phyloP scores from a whole-genome alignment of 2,888 invertebrate genomes.

The Caenorhabditis parvicauda region DNA sequence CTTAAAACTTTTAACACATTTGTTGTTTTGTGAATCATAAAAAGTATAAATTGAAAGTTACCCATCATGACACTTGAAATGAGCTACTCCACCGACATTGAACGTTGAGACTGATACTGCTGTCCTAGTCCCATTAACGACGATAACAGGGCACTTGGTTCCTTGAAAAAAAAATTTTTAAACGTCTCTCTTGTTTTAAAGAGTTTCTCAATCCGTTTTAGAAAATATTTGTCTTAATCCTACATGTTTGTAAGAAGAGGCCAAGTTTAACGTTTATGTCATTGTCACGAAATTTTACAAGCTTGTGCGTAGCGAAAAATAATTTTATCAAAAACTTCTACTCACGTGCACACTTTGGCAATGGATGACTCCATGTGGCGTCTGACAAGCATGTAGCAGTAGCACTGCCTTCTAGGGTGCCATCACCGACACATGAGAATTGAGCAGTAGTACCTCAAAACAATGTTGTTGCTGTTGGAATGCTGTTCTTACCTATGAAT shows the following conservation, averaged over 20 bases:
- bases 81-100: conserved; percentile 64
- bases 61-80: conserved; percentile 71
- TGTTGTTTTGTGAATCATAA: not conserved
- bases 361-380: conserved; percentile 87
- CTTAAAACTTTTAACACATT: not conserved
- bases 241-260: no score
- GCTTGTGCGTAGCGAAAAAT: not conserved
- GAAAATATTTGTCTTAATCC: no score
- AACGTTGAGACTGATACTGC: conserved; percentile 49
- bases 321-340: not conserved
- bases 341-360: conserved; percentile 83
- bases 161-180: no score
- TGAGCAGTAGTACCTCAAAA: conserved; percentile 53
- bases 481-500: no score
- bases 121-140: conserved; percentile 35
- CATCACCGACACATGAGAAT: conserved; percentile 54
- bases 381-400: conserved; percentile 81
- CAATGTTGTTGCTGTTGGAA: no score
- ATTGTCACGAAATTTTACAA: not conserved
- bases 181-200: no score
- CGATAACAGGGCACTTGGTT: conserved; percentile 55
- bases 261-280: not conserved
- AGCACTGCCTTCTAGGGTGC: conserved; percentile 57
- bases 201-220: not conserved
- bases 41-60: not conserved